Percentiles rank a stretch among this genome's conserved stretches.
Conservation (phyloP, 2,888 invertebrate genomes). For the Coleophora deauratella region DNA sequence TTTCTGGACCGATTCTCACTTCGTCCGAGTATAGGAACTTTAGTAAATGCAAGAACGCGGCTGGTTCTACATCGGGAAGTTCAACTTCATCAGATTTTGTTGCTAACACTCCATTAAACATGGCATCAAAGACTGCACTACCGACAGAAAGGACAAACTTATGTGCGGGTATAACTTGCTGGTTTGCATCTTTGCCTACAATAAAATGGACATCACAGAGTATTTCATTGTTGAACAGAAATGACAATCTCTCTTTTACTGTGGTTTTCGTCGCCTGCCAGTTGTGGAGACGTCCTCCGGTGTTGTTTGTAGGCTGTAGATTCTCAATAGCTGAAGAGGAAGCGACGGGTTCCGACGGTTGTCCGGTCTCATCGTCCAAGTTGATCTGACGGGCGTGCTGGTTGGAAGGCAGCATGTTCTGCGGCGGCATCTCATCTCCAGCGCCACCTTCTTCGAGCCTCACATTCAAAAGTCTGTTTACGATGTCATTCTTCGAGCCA, state of each 20-base stretch:
- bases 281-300: conserved; percentile 71
- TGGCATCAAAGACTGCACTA: conserved; percentile 89
- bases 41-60: conserved; percentile 84
- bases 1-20: conserved; percentile 87
- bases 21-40: conserved; percentile 86
- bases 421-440: conserved; percentile 57
- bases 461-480: conserved; percentile 50
- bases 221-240: conserved; percentile 67
- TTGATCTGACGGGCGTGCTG: conserved; percentile 47
- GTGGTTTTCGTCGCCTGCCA: conserved; percentile 85
- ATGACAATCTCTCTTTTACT: conserved; percentile 83
- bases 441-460: conserved; percentile 47
- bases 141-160: conserved; percentile 87
- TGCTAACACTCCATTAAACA: conserved; percentile 86
- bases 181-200: conserved; percentile 81
- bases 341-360: conserved; percentile 38
- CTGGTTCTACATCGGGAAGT: conserved; percentile 88
- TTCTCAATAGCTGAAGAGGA: conserved; percentile 54
- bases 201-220: conserved; percentile 83
- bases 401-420: conserved; percentile 70
- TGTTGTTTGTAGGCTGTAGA: conserved; percentile 53
- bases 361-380: conserved; percentile 48
- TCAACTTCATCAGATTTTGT: conserved; percentile 82
- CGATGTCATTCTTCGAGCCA: conserved; percentile 57
- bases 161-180: conserved; percentile 84